A percentile compares a stretch with the other conserved stretches of the same genome.
Conservation (phyloP, 2,113 vertebrate species). For the Melanostigma gelatinosum region DNA sequence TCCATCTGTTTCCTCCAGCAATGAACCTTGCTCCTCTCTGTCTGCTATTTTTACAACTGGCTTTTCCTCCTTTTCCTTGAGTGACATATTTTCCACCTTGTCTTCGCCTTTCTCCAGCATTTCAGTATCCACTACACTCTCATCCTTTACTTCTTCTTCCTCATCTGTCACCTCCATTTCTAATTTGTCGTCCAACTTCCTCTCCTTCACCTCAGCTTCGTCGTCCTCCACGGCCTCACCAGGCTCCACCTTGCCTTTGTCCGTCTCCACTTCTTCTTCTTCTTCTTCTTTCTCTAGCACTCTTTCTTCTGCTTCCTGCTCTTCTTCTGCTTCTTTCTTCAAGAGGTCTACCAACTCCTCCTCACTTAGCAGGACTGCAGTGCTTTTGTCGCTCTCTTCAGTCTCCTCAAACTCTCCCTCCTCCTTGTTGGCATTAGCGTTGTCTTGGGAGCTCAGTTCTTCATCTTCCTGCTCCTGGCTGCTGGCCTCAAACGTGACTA, state of each 20-base stretch:
- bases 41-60: not conserved
- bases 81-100: conserved; percentile 15
- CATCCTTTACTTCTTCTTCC: conserved; percentile 15
- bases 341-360: conserved; percentile 75
- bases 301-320: conserved; percentile 56
- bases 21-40: conserved; percentile 1
- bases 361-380: conserved; percentile 77
- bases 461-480: conserved; percentile 73
- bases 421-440: conserved; percentile 43
- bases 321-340: conserved; percentile 70
- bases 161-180: conserved; percentile 13
- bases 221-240: conserved; percentile 6
- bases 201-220: conserved; percentile 18
- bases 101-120: conserved; percentile 21
- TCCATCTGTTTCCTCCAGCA: conserved; percentile 69
- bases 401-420: conserved; percentile 31
- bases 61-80: conserved; percentile 17
- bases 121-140: conserved; percentile 13
- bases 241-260: conserved; percentile 16
- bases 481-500: conserved; percentile 66
- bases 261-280: conserved; percentile 29
- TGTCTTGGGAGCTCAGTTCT: conserved; percentile 65
- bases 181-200: conserved; percentile 10
- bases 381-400: conserved; percentile 42
- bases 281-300: conserved; percentile 40